Evolutionary conservation across 2,113 vertebrate species (phyloP), one percentile per base, ranked within the genome.

Genomic region (Scytalopus superciliaris): DNA sequence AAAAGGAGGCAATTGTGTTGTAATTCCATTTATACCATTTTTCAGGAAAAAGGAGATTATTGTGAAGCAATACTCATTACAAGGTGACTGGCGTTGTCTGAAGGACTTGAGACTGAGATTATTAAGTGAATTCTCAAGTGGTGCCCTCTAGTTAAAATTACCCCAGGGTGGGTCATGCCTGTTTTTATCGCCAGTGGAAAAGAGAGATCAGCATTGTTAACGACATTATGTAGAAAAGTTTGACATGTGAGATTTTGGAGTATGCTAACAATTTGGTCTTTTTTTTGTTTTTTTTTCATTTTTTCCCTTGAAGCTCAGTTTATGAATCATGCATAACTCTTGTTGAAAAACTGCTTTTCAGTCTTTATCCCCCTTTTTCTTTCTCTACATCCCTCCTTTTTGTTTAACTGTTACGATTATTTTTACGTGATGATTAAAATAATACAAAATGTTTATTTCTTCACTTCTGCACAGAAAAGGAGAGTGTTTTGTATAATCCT

Each of bases 11-110:
- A 94, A 97, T 96, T 96, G 96, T 94, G 97, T 91, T 97, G 95
- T 97, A 98, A 98, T 98, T 97, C 97, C 93, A 94, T 98, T 98
- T 96, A 97, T 97, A 96, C 87, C 60, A 77, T 97, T 96, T 98
- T 97, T 95, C 44, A 56, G 95, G 89, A 95, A 96, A 95, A 94
- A 69, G 79, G 85, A 95, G 93, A 90, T 91, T 94, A 96, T 93
- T 97, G 95, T 86, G 87, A 89, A 95, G 93, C 19, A 68, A 96
- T 96, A 81, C 92, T 98, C 93, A 94, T 96, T 97, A 90, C 88
- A 97, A 96, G 97, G 97, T 97, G 97, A 97, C 95, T 97, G 72
- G 92, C 55, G 37, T 92, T 89, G 94, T 94, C 94, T 97, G 96
- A 95, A 97, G 96, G 96, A 95, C 89, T 95, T 85, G 68, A 76